These are phyloP conservation scores for Meriones unguiculatus DNA, from an alignment of 2,113 vertebrate genomes.

Conservation along the genomic window DNA sequence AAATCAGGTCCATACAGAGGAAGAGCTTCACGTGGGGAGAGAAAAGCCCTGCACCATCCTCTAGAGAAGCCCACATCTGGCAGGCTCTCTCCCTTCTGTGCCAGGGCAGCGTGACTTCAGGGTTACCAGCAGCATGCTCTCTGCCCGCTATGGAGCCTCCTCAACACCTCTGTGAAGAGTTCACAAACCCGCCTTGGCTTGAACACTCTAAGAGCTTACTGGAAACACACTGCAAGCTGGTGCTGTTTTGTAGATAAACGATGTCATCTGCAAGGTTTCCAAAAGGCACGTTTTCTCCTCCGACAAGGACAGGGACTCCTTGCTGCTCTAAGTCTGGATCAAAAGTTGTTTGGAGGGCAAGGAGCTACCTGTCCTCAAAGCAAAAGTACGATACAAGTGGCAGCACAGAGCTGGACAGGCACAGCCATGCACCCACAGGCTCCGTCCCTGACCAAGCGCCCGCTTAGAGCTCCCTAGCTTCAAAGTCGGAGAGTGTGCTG, in stretches of 20 bases:
- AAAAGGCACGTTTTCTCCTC: conserved; percentile 68
- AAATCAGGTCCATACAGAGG: conserved; percentile 48
- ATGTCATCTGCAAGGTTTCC: conserved; percentile 79
- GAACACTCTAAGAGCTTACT: conserved; percentile 80
- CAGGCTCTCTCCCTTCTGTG: background rate
- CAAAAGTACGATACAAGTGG: conserved; percentile 68
- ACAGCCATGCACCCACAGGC: background rate
- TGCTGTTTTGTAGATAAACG: conserved; percentile 75
- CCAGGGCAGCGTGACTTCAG: conserved; percentile 24
- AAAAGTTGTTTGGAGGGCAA: conserved; percentile 58
- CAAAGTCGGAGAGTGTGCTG: background rate
- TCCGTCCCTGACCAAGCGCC: background rate
- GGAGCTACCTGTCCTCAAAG: conserved; percentile 58
- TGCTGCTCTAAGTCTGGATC: conserved; percentile 69
- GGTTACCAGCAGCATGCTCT: conserved; percentile 33
- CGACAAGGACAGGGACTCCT: conserved; percentile 41
- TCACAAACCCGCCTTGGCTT: conserved; percentile 75
- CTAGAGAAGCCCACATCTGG: conserved; percentile 24
- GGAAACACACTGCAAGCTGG: conserved; percentile 81
- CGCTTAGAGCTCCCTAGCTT: background rate
- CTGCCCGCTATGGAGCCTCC: conserved; percentile 34
- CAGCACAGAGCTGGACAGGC: background rate
- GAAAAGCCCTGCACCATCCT: conserved; percentile 37
- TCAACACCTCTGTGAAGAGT: conserved; percentile 55
- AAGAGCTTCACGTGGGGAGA: background rate